Percentiles rank a stretch among this genome's conserved stretches.
Evolutionary conservation across 2,797 vertebrate genomes (phyloP).

Genomic region (Channallabes apus): DNA sequence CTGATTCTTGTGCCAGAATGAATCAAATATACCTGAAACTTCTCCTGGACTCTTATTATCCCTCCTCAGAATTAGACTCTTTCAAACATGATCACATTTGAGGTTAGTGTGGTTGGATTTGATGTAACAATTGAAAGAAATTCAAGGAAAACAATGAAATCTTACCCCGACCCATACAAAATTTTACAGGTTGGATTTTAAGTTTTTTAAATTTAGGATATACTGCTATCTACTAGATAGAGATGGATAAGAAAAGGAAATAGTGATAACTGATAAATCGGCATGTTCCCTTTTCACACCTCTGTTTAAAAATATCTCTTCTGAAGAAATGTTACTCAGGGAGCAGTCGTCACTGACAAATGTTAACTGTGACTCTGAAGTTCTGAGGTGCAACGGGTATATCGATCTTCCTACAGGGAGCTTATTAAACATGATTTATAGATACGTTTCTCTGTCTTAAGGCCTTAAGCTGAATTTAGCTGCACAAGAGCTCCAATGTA

Average conservation of each 20-base stretch:
- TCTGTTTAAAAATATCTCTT: slow-evolving; percentile 37
- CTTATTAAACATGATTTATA: slow-evolving; percentile 67
- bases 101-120: neutral
- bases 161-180: neutral
- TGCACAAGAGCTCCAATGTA: slow-evolving; percentile 52
- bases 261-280: neutral
- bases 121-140: no score
- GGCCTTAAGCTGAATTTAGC: slow-evolving; percentile 56
- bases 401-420: slow-evolving; percentile 64
- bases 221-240: neutral
- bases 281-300: slow-evolving; percentile 1
- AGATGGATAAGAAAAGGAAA: neutral
- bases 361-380: slow-evolving; percentile 46
- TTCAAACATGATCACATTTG: neutral
- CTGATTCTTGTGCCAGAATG: neutral
- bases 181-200: neutral
- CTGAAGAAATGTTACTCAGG: slow-evolving; percentile 41
- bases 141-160: neutral
- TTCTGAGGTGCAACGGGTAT: slow-evolving; percentile 60
- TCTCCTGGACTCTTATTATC: neutral
- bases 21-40: neutral
- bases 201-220: neutral
- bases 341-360: slow-evolving; percentile 53
- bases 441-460: slow-evolving; percentile 51
- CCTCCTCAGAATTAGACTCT: neutral